Evolutionary conservation across 2,113 vertebrate genomes (phyloP).

Genomic region (Petrocephalus microphthalmus): DNA sequence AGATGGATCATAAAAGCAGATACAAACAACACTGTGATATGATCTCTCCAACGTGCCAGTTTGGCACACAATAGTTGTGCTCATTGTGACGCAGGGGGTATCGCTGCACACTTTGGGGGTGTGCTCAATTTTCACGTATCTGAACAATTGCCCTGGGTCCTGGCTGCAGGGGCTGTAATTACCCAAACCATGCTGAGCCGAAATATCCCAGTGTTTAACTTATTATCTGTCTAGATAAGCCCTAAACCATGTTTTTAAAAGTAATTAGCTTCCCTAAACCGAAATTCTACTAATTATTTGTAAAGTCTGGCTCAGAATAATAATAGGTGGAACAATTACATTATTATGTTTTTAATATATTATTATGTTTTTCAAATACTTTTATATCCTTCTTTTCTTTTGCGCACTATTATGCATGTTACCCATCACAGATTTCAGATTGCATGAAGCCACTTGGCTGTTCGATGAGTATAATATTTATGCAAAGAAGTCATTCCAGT

Average conservation of each 20-base stretch:
- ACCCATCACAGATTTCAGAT: background rate
- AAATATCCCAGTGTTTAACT: conserved; percentile 48
- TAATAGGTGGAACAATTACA: conserved; percentile 36
- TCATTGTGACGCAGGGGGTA: background rate
- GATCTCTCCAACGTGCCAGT: background rate
- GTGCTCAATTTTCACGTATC: background rate
- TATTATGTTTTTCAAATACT: background rate
- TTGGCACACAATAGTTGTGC: background rate
- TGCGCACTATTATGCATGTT: background rate
- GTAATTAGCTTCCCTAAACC: conserved; percentile 56
- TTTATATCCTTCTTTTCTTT: background rate
- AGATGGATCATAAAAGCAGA: background rate
- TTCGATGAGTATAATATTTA: background rate
- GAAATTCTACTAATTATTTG: conserved; percentile 53
- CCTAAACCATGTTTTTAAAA: conserved; percentile 40
- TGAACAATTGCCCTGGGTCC: background rate
- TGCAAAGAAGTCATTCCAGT: background rate
- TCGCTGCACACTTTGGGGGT: background rate
- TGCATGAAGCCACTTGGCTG: background rate
- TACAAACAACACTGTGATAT: background rate
- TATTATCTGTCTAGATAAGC: conserved; percentile 51
- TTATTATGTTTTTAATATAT: too few species aligned
- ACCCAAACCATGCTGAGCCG: conserved; percentile 37
- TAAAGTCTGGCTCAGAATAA: conserved; percentile 27
- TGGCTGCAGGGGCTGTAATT: conserved; percentile 45